Evolutionary conservation across 2,888 invertebrate genomes (phyloP), one percentile per base, ranked within the genome.

Genomic region (Sarcophaga variegata): DNA sequence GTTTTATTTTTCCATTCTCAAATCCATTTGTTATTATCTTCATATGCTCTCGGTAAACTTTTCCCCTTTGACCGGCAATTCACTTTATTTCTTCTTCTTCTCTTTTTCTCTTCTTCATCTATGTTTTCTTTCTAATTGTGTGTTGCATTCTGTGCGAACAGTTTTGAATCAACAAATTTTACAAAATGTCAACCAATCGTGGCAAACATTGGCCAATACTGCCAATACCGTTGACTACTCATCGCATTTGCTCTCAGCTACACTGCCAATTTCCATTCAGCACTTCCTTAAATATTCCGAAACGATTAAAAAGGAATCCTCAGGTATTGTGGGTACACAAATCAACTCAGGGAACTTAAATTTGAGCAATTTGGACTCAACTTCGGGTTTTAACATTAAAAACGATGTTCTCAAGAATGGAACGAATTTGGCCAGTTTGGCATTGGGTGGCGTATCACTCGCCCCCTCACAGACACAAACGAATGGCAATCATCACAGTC

Each of bases 281-380:
- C 94, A 94, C 91, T 93, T 94, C 91, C 92, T 94, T 81, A 94
- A 94, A 91, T 94, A 94, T 90, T 93, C 93, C 88, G 94, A 94
- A 91, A 93, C 94, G 89, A 94, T 94, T 89, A 94, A 94, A 90
- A 94, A 94, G 90, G 94, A 94, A 91, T 93, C 93, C 88, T 91
- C 93, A 88, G 92, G 91, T 88, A 92, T 92, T 88, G 90, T 91
- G 77, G 91, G 91, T 87, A 90, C 91, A 89, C 91, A 91, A 90
- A 90, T 92, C 78, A 92, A 91, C 90, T 92, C 92, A 90, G 92
- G 92, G 89, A 92, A 92, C 90, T 90, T 92, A 89, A 92, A 92
- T 91, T 91, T 92, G 89, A 90, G 91, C 87, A 91, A 91, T 91
- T 89, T 92, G 89, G 92, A 91, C 85, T 88, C 90, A 59, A 89